A percentile compares a stretch with the other conserved stretches of the same genome.
Evolutionary conservation across 1,140 invertebrate genomes (phyloP).

Genomic region (Hycleus phaleratus): DNA sequence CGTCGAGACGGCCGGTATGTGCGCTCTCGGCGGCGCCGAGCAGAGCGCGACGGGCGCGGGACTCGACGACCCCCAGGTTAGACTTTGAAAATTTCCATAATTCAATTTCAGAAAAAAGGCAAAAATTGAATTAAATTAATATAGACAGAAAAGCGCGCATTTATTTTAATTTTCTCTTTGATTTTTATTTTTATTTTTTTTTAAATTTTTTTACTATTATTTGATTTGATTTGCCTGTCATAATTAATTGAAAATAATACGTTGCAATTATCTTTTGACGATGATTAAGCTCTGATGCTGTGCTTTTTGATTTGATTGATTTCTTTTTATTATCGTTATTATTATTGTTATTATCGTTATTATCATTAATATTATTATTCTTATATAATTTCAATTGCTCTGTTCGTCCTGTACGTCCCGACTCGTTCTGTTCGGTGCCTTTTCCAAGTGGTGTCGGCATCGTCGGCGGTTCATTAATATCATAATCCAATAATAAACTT

Average conservation of each 20-base stretch:
- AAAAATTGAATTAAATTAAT: background rate
- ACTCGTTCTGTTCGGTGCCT: slow-evolving; percentile 29
- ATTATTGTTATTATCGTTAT: background rate
- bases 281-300: no score
- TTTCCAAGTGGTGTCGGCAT: slow-evolving; percentile 18
- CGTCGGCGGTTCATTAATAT: background rate
- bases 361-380: background rate
- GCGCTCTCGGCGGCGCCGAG: slow-evolving; percentile 26
- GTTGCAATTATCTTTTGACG: no score
- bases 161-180: background rate
- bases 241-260: no score
- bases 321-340: background rate
- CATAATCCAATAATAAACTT: background rate
- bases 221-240: no score
- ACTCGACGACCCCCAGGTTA: background rate
- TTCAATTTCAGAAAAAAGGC: background rate
- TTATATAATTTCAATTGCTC: background rate
- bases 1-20: slow-evolving; percentile 33
- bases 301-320: background rate
- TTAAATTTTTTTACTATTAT: background rate
- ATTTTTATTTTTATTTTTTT: background rate
- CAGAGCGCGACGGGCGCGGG: slow-evolving; percentile 30
- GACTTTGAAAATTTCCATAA: background rate
- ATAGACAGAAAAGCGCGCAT: background rate
- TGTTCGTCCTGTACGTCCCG: slow-evolving; percentile 21